Percentiles rank a stretch among this genome's conserved stretches.
Evolutionary conservation across 2,797 vertebrate genomes (phyloP).

Genomic region (Phalanger gymnotis): DNA sequence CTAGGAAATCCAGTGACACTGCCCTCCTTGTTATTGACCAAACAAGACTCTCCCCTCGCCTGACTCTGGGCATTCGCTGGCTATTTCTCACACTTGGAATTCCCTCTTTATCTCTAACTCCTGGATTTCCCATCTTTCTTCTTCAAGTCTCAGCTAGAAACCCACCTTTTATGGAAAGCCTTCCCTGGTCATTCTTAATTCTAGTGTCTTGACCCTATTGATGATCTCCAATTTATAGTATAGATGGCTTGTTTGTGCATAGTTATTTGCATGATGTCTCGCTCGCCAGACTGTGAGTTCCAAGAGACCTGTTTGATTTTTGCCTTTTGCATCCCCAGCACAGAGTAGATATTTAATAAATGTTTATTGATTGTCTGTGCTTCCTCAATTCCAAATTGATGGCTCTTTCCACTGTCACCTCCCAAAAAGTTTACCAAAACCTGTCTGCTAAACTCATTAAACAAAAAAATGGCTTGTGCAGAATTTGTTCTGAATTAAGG

Average conservation of each 20-base stretch:
- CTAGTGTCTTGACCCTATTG: not conserved
- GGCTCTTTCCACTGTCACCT: not conserved
- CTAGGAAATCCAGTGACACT: not conserved
- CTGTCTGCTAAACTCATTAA: not conserved
- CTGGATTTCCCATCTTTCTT: not conserved
- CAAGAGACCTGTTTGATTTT: not conserved
- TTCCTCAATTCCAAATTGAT: not conserved
- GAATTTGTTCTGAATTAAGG: not conserved
- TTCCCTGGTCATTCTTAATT: not conserved
- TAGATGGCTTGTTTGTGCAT: not conserved
- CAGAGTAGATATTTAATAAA: too few relatives aligned
- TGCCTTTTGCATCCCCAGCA: too few relatives aligned
- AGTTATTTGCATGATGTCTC: not conserved
- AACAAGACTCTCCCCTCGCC: not conserved
- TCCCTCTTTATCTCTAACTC: not conserved
- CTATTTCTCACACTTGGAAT: not conserved
- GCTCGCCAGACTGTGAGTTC: not conserved
- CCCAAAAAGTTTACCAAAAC: not conserved
- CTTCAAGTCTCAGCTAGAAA: not conserved
- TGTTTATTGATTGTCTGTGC: too few relatives aligned
- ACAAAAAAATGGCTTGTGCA: not conserved
- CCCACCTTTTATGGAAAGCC: not conserved
- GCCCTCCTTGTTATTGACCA: not conserved
- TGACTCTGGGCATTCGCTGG: not conserved
- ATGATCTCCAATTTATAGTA: not conserved